Evolutionary conservation across 2,888 invertebrate genomes (phyloP).

Genomic region (Philopedon plagiatum): DNA sequence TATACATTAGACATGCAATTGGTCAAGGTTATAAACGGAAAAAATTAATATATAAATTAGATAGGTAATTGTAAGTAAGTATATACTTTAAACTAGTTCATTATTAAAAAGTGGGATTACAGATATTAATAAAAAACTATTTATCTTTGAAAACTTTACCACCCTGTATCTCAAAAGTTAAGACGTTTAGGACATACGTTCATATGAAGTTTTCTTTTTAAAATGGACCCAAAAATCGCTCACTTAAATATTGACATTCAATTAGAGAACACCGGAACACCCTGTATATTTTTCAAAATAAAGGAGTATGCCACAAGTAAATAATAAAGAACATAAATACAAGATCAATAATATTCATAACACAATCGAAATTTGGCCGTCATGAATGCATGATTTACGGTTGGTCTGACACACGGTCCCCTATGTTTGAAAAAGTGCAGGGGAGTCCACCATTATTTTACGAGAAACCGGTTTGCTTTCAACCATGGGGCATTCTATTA

Average conservation of each 20-base stretch:
- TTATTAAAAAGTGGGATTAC: too few species aligned
- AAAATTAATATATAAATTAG: conserved; percentile 18
- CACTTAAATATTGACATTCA: too few species aligned
- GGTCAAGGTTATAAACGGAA: conserved; percentile 31
- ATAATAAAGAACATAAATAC: neutral
- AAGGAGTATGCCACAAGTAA: too few species aligned
- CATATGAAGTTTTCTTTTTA: too few species aligned
- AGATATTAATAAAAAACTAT: too few species aligned
- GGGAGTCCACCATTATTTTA: conserved; percentile 38
- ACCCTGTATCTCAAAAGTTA: too few species aligned
- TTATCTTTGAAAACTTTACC: too few species aligned
- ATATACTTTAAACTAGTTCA: too few species aligned
- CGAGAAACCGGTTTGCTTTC: conserved; percentile 34
- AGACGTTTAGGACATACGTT: too few species aligned
- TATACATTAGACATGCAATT: conserved; percentile 30
- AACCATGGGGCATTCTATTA: neutral
- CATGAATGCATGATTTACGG: conserved; percentile 28
- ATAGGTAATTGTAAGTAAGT: conserved; percentile 3
- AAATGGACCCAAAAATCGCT: too few species aligned
- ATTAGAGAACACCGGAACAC: too few species aligned
- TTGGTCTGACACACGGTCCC: conserved; percentile 19
- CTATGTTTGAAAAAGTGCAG: conserved; percentile 21
- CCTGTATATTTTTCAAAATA: too few species aligned
- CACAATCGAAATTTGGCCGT: neutral
- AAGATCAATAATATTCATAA: neutral